phyloP scores from a whole-genome alignment of 2,888 invertebrate species.

The Sarcophaga caerulescens region DNA sequence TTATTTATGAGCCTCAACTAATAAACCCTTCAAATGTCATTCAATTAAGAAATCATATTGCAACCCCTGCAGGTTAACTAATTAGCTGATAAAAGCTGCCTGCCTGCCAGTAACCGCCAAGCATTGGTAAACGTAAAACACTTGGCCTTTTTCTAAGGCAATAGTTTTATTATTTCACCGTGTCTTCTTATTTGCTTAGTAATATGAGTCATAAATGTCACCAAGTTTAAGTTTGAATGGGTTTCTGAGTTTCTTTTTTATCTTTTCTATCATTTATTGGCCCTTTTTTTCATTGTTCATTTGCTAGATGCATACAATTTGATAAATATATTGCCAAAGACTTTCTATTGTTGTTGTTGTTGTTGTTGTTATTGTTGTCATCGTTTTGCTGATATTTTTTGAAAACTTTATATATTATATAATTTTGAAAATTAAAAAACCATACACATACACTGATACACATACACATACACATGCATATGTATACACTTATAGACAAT shows the following conservation, averaged over 20 bases:
- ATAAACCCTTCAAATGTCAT: too few species aligned
- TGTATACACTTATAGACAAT: not conserved
- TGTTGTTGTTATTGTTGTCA: not conserved
- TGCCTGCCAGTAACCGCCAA: too few species aligned
- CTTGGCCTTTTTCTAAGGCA: slow-evolving; percentile 8
- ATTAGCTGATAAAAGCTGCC: too few species aligned
- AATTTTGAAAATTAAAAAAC: not conserved
- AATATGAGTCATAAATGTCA: slow-evolving; percentile 67
- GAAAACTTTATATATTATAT: slow-evolving; percentile 12
- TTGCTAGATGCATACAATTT: slow-evolving; percentile 63
- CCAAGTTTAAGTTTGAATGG: slow-evolving; percentile 61
- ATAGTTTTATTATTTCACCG: not conserved
- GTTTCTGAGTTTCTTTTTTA: slow-evolving; percentile 33
- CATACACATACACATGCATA: too few species aligned
- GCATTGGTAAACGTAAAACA: not conserved
- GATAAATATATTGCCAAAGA: slow-evolving; percentile 40
- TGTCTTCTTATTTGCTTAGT: not conserved
- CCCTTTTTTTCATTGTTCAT: slow-evolving; percentile 2
- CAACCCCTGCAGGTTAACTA: too few species aligned
- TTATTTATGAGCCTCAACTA: too few species aligned
- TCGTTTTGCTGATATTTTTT: slow-evolving; percentile 21
- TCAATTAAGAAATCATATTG: too few species aligned
- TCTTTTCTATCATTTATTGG: slow-evolving; percentile 2
- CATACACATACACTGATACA: not conserved
- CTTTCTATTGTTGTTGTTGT: not conserved